Conservation (phyloP, 2,797 vertebrate genomes). For the Bucorvus abyssinicus region DNA sequence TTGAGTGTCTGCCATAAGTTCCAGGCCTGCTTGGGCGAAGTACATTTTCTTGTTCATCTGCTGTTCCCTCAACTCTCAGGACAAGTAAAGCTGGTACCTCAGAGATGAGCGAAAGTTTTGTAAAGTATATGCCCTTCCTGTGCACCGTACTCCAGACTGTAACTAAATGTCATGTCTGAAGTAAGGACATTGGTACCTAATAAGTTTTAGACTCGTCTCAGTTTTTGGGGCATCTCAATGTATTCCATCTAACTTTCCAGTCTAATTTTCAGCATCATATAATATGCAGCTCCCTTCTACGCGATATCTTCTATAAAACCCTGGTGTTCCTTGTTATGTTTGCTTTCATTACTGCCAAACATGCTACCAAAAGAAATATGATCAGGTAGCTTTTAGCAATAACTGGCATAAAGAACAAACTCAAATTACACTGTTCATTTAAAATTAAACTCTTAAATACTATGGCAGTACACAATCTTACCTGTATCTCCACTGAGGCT, state of each 20-base stretch:
- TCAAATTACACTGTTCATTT: neutral
- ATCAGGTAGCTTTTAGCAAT: neutral
- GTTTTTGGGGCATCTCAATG: neutral
- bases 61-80: neutral
- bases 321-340: neutral
- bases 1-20: neutral
- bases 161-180: neutral
- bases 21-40: neutral
- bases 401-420: neutral
- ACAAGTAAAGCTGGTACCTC: neutral
- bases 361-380: neutral
- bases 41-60: neutral
- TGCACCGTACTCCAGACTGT: neutral
- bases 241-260: neutral
- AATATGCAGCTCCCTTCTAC: neutral
- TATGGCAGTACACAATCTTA: neutral
- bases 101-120: neutral
- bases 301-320: neutral
- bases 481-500: neutral
- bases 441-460: neutral
- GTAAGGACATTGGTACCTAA: neutral
- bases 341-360: neutral
- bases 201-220: neutral
- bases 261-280: neutral
- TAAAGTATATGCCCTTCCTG: neutral